phyloP scores from a whole-genome alignment of 2,888 invertebrate genomes.

The Euphydryas editha region DNA sequence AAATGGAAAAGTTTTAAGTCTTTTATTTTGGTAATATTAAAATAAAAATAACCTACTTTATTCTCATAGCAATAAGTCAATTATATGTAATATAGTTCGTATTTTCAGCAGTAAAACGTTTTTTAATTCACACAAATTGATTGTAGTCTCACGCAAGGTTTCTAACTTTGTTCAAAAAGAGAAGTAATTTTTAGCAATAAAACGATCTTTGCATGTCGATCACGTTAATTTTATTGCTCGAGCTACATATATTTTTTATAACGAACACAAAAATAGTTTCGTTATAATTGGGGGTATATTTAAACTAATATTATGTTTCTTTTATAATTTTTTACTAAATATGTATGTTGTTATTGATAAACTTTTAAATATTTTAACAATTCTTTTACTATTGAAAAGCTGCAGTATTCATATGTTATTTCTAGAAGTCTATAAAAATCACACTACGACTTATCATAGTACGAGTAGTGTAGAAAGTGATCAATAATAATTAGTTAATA shows the following conservation, averaged over 20 bases:
- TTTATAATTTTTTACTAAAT: too few relatives aligned
- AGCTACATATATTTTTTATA: neutral
- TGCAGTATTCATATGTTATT: too few relatives aligned
- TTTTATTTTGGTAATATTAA: too few relatives aligned
- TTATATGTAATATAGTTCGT: slow-evolving; percentile 28
- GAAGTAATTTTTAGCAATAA: slow-evolving; percentile 30
- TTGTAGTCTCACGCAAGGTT: slow-evolving; percentile 60
- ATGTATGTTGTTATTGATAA: too few relatives aligned
- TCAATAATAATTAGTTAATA: too few relatives aligned
- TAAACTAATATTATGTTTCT: too few relatives aligned
- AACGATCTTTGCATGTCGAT: slow-evolving; percentile 5
- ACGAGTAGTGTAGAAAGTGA: too few relatives aligned
- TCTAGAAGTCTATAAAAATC: too few relatives aligned
- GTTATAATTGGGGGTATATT: neutral
- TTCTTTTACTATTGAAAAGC: too few relatives aligned
- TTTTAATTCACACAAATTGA: slow-evolving; percentile 64
- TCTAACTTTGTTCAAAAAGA: slow-evolving; percentile 46
- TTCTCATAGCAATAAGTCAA: neutral
- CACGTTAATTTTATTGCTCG: neutral
- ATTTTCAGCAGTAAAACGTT: slow-evolving; percentile 72
- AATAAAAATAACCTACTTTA: neutral
- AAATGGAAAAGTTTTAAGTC: too few relatives aligned
- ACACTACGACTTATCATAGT: too few relatives aligned
- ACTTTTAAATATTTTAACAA: too few relatives aligned
- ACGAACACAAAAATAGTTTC: neutral